Conservation (phyloP, 2,113 vertebrate species). For the Suricata suricatta region DNA sequence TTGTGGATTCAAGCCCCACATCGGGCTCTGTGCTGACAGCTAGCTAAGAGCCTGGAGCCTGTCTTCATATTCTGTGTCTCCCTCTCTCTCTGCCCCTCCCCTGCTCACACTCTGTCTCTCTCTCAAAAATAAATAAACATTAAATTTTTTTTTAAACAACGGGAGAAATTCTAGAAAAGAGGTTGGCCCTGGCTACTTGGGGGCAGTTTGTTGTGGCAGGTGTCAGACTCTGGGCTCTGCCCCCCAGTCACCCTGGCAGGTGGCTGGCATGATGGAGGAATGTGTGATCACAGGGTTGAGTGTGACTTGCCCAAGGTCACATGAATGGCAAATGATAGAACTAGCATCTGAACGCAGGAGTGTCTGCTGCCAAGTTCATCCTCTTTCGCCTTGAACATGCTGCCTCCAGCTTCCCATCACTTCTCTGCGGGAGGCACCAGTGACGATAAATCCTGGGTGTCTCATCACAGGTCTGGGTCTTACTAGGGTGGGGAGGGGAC, state of each 20-base stretch:
- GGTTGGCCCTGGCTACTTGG: not conserved
- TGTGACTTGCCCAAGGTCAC: not conserved
- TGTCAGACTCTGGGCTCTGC: not conserved
- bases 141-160: too few species aligned
- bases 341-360: not conserved
- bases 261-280: not conserved
- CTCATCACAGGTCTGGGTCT: not conserved
- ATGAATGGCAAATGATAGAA: not conserved
- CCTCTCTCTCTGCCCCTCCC: too few species aligned
- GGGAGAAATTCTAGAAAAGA: not conserved
- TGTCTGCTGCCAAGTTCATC: not conserved
- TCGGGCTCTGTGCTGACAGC: too few species aligned
- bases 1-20: too few species aligned
- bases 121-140: too few species aligned
- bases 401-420: not conserved
- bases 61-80: too few species aligned
- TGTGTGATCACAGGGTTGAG: not conserved
- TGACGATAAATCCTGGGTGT: not conserved
- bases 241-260: not conserved
- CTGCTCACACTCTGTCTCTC: too few species aligned
- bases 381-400: not conserved
- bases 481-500: not conserved
- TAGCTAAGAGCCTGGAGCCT: too few species aligned
- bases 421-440: not conserved
- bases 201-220: too few species aligned